phyloP scores from a whole-genome alignment of 2,113 vertebrate species.

The Brienomyrus brachyistius region DNA sequence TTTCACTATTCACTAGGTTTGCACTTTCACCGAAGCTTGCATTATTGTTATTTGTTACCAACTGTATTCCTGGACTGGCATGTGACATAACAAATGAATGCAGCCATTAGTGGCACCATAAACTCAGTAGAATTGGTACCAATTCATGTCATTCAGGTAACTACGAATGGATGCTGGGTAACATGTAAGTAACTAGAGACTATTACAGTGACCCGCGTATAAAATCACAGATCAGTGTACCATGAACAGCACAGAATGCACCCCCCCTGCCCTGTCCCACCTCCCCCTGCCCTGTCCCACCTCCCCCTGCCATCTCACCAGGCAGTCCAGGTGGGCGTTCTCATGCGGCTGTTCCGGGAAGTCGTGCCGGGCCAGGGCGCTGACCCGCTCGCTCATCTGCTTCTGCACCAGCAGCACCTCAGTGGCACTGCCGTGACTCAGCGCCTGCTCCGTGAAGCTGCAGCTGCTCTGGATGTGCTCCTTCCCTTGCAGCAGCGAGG shows the following conservation, averaged over 20 bases:
- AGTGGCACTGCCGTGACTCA: conserved; percentile 79
- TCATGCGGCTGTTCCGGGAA: conserved; percentile 85
- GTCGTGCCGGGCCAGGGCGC: conserved; percentile 71
- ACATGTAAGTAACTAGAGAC: too few species aligned
- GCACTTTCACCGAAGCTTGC: neutral
- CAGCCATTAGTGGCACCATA: neutral
- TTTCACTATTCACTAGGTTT: neutral
- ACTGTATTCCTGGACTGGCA: neutral
- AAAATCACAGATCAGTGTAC: neutral
- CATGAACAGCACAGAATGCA: neutral
- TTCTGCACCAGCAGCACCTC: conserved; percentile 89
- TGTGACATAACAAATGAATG: neutral
- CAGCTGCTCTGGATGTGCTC: conserved; percentile 92
- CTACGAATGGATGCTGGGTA: neutral
- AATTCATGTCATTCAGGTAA: neutral
- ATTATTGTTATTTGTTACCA: neutral
- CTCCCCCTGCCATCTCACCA: conserved; percentile 1
- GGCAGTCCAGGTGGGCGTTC: conserved; percentile 82
- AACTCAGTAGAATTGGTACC: neutral
- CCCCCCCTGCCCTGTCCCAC: too few species aligned
- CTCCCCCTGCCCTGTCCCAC: neutral
- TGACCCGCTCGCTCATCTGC: conserved; percentile 88
- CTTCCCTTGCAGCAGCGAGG: conserved; percentile 78
- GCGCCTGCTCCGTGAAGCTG: conserved; percentile 85
- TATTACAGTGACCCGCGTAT: neutral